Evolutionary conservation across 1,140 invertebrate genomes (phyloP).

Genomic region (Danaus plexippus): DNA sequence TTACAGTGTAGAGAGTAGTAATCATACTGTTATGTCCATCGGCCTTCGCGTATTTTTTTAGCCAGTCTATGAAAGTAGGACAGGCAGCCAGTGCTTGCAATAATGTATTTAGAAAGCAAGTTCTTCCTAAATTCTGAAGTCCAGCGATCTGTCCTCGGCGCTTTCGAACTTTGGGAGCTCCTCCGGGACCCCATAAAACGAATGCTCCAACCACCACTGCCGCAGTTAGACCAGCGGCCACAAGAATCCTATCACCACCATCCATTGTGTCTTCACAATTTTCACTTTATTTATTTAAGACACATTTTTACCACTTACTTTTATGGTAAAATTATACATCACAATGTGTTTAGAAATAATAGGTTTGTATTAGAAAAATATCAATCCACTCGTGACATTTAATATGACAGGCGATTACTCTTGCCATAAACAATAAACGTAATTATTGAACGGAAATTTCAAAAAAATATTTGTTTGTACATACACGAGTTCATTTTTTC

Average conservation of each 20-base stretch:
- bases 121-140: conserved; percentile 87
- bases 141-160: conserved; percentile 81
- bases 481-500: too few relatives aligned
- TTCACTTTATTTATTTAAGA: too few relatives aligned
- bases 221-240: conserved; percentile 82
- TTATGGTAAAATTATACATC: too few relatives aligned
- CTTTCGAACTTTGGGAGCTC: conserved; percentile 71
- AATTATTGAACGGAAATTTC: too few relatives aligned
- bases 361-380: conserved; percentile 8
- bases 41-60: conserved; percentile 76
- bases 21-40: conserved; percentile 75
- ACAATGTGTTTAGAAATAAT: too few relatives aligned
- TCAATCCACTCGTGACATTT: conserved; percentile 14
- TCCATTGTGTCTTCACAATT: conserved; percentile 68
- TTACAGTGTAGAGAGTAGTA: conserved; percentile 75
- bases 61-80: conserved; percentile 85
- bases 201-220: conserved; percentile 84
- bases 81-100: conserved; percentile 88
- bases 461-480: too few relatives aligned
- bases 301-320: too few relatives aligned
- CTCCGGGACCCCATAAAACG: conserved; percentile 82
- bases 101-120: conserved; percentile 90
- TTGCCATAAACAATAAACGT: too few relatives aligned
- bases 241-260: conserved; percentile 75
- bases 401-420: conserved; percentile 7